Base-by-base conservation (phyloP, 1,140 invertebrate genomes). In the Agrilus planipennis region DNA sequence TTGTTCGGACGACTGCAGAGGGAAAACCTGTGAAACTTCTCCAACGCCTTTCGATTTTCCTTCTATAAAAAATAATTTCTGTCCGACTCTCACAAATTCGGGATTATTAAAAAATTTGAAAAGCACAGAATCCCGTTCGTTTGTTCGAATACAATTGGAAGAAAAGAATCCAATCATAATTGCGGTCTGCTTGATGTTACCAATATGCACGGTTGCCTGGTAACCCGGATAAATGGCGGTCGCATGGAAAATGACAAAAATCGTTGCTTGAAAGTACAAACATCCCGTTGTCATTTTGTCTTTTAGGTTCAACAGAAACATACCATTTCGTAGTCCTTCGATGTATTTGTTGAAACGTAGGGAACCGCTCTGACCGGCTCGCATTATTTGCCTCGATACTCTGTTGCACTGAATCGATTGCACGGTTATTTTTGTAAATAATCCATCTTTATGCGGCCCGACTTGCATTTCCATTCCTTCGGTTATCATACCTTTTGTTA, bases 151-250 rank as follows among this genome's bases (percentile, higher is more conserved):
- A 20, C 71, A 71, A 27, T 57, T 55, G 4, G 65, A 55, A 17
- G 70, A 70, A 17, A 64, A 58, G 50, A 84, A 81, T 14, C 72
- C 77, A 32, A 75, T 77, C 16, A 93, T 79, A 15, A 94, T 79
- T 14, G 88, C 91, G 0, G 91, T 96, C 66, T 97, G 94, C 6
- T 90, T 67, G 11, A 98, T 85, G 57, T 91, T 96, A 1, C 89
- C 91, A 42, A 96, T 85, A 57, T 96, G 89, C 2, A 97, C 79
- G 0, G 90, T 94, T 17, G 87, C 84, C 71, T 96, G 89, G 65
- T 92, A 95, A 12, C 90, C 90, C 5, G 75, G 75, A 45, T 77
- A 81, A 44, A 96, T 92, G 15, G 77, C 76, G 2, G 77, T 87
- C 0, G 79, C 70, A 61, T 95, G 89, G 50, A 82, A 86, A 6